Evolutionary conservation across 2,888 invertebrate species (phyloP).

Genomic region (Aproaerema taeniolella): DNA sequence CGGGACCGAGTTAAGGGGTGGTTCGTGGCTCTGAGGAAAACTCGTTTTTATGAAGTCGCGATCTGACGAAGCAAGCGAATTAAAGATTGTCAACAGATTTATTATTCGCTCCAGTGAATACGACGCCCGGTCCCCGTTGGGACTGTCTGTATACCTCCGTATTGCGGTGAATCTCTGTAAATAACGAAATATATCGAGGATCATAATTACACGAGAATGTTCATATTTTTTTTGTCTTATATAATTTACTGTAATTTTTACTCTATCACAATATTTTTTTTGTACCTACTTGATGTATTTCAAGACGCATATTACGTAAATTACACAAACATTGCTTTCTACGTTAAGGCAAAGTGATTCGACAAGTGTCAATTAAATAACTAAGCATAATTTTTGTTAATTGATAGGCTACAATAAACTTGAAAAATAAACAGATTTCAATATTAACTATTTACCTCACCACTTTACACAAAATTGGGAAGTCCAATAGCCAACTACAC

Average conservation of each 20-base stretch:
- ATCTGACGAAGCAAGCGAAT: slow-evolving; percentile 54
- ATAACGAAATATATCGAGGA: slow-evolving; percentile 7
- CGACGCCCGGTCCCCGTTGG: slow-evolving; percentile 41
- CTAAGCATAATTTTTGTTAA: too few relatives aligned
- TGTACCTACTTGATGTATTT: too few relatives aligned
- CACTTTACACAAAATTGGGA: too few relatives aligned
- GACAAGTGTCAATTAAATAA: too few relatives aligned
- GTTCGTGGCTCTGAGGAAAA: slow-evolving; percentile 30
- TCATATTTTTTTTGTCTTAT: background rate
- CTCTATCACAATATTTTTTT: too few relatives aligned
- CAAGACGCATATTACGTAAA: too few relatives aligned
- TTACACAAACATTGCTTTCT: too few relatives aligned
- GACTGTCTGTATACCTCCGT: slow-evolving; percentile 16
- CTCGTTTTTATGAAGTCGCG: slow-evolving; percentile 45
- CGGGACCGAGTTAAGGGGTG: slow-evolving; percentile 31
- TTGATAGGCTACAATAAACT: too few relatives aligned
- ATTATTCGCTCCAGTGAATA: slow-evolving; percentile 70
- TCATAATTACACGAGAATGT: slow-evolving; percentile 9
- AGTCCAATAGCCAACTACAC: slow-evolving; percentile 31
- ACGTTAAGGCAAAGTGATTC: too few relatives aligned
- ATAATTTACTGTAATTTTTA: too few relatives aligned
- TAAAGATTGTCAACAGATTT: slow-evolving; percentile 76
- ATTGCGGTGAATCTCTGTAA: slow-evolving; percentile 2
- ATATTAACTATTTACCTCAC: too few relatives aligned
- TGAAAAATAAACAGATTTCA: too few relatives aligned